Conservation (phyloP, 2,113 vertebrate species). For the Hippoglossus stenolepis region DNA sequence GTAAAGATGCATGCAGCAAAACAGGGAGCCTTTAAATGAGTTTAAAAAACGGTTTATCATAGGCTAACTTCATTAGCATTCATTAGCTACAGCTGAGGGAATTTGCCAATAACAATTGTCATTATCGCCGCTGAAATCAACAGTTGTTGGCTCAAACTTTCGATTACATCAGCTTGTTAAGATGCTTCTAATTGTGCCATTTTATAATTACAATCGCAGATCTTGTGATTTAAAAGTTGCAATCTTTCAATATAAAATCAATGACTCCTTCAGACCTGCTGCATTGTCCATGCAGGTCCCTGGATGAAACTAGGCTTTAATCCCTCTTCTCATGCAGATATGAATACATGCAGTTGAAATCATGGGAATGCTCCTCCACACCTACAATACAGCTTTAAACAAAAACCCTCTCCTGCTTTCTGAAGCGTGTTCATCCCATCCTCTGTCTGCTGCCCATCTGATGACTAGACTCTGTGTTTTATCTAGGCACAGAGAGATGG, state of each 20-base stretch:
- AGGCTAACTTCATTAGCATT: slow-evolving; percentile 6
- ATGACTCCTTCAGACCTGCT: not conserved
- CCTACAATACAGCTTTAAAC: slow-evolving; percentile 1
- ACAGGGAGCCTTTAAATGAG: not conserved
- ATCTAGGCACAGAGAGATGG: slow-evolving; percentile 27
- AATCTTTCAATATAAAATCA: not conserved
- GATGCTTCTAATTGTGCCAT: too few relatives aligned
- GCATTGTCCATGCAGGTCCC: not conserved
- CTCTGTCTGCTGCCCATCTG: not conserved
- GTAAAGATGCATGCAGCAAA: not conserved
- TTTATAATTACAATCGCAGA: not conserved
- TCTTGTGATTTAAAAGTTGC: not conserved
- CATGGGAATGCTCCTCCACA: not conserved
- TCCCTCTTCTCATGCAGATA: not conserved
- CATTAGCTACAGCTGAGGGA: not conserved
- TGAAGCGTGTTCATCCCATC: slow-evolving; percentile 4
- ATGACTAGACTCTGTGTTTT: slow-evolving; percentile 18
- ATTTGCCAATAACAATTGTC: not conserved
- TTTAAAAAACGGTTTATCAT: not conserved
- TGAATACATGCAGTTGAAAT: slow-evolving; percentile 1
- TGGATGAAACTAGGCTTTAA: not conserved
- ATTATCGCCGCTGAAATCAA: not conserved
- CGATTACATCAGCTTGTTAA: not conserved
- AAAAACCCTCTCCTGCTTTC: slow-evolving; percentile 1
- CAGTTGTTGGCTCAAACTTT: not conserved